phyloP scores from a whole-genome alignment of 1,140 invertebrate species.

The Pissodes strobi region DNA sequence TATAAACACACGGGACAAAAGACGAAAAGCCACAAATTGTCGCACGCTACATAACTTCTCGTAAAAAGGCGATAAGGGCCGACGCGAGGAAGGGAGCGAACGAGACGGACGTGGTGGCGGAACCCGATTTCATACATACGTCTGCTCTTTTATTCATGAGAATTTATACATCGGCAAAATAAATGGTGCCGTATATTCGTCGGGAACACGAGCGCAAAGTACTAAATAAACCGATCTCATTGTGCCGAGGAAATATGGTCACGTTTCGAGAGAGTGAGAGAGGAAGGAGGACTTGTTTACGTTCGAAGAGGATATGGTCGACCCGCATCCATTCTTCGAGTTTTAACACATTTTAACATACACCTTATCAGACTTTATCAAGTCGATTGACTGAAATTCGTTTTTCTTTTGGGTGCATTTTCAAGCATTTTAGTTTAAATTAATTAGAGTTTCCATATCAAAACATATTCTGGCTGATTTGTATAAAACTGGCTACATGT shows the following conservation, averaged over 20 bases:
- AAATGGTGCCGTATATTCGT: conserved; percentile 32
- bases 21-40: not conserved
- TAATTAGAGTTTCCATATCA: too few relatives aligned
- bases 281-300: too few relatives aligned
- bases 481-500: too few relatives aligned
- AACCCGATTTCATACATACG: conserved; percentile 11
- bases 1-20: too few relatives aligned
- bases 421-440: too few relatives aligned
- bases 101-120: not conserved
- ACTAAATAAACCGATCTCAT: conserved; percentile 35
- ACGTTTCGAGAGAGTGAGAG: conserved; percentile 17
- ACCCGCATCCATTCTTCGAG: conserved; percentile 18
- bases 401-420: too few relatives aligned
- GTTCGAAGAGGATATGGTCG: not conserved
- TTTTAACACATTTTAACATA: too few relatives aligned
- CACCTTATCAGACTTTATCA: too few relatives aligned
- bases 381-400: too few relatives aligned
- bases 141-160: conserved; percentile 35
- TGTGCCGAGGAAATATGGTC: conserved; percentile 33
- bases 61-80: conserved; percentile 1
- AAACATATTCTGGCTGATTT: too few relatives aligned
- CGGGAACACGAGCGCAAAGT: conserved; percentile 30
- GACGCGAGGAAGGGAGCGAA: not conserved
- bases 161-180: conserved; percentile 35
- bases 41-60: conserved; percentile 4